A percentile compares a stretch with the other conserved stretches of the same genome.
These are phyloP conservation scores for Busseola fusca DNA, from an alignment of 2,888 invertebrate genomes.

Conservation along the genomic window DNA sequence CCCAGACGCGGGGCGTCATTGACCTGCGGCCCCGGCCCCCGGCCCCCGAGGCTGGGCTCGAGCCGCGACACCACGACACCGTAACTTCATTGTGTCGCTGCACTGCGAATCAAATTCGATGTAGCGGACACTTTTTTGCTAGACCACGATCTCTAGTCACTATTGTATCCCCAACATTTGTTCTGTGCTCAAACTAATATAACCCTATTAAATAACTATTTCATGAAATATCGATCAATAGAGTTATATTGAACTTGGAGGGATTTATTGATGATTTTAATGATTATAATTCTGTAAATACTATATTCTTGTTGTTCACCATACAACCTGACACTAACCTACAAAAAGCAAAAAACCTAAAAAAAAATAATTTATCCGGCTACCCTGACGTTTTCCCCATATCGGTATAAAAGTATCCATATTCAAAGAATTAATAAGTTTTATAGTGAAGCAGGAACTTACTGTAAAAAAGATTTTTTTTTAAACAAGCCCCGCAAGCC, in stretches of 20 bases:
- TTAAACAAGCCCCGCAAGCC: background rate
- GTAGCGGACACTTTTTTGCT: constrained; percentile 61
- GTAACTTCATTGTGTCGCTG: constrained; percentile 83
- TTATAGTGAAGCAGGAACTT: constrained; percentile 6
- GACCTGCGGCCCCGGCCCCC: constrained; percentile 78
- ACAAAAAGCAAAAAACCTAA: background rate
- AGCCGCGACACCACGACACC: constrained; percentile 79
- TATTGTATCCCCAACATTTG: background rate
- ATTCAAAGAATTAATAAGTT: constrained; percentile 6
- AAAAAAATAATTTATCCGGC: background rate
- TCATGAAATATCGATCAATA: background rate
- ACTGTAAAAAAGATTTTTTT: constrained; percentile 12
- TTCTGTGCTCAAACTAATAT: background rate
- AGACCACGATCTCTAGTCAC: constrained; percentile 10
- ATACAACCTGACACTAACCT: background rate
- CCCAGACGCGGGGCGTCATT: constrained; percentile 87
- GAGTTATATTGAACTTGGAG: background rate
- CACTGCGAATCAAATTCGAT: constrained; percentile 83
- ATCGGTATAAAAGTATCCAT: background rate
- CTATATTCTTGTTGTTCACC: background rate
- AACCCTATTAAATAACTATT: background rate
- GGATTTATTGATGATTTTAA: background rate
- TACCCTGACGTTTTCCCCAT: background rate
- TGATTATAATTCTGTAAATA: background rate
- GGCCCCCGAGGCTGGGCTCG: constrained; percentile 68